These are phyloP conservation scores for Reticulitermes speratus DNA, from an alignment of 1,140 invertebrate species.

Conservation along the genomic window DNA sequence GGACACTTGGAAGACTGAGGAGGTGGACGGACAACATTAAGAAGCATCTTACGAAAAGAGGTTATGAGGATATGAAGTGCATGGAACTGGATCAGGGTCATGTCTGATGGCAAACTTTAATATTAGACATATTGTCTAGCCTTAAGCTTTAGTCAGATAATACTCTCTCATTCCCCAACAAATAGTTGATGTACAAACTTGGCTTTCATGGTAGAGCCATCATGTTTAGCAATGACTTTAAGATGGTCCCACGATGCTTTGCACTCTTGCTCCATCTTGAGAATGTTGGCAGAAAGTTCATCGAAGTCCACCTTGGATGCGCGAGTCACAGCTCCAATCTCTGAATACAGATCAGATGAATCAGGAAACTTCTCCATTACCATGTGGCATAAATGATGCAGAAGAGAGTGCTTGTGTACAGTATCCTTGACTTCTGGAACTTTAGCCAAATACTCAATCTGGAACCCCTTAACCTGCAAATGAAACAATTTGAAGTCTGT, in stretches of 20 bases:
- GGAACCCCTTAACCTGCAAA: slow-evolving; percentile 88
- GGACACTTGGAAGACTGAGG: too few relatives aligned
- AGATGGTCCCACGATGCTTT: slow-evolving; percentile 97
- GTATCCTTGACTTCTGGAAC: slow-evolving; percentile 99
- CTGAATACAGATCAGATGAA: slow-evolving; percentile 94
- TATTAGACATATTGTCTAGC: too few relatives aligned
- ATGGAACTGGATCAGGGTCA: too few relatives aligned
- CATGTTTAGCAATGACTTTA: slow-evolving; percentile 94
- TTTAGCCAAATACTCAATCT: slow-evolving; percentile 96
- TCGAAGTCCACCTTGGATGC: slow-evolving; percentile 94
- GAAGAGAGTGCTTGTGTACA: slow-evolving; percentile 95
- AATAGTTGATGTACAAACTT: slow-evolving; percentile 56
- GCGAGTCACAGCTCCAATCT: slow-evolving; percentile 90
- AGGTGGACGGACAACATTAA: too few relatives aligned
- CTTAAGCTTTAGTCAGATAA: too few relatives aligned
- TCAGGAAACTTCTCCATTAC: slow-evolving; percentile 96
- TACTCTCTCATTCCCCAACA: not conserved
- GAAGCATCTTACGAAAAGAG: too few relatives aligned
- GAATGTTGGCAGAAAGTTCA: slow-evolving; percentile 80
- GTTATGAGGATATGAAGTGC: too few relatives aligned
- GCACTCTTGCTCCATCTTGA: slow-evolving; percentile 90
- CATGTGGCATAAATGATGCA: slow-evolving; percentile 97
- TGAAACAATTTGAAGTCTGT: not conserved
- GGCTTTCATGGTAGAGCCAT: slow-evolving; percentile 80
- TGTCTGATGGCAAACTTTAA: too few relatives aligned